phyloP scores from a whole-genome alignment of 1,140 invertebrate species.

The Chrysopa pallens region DNA sequence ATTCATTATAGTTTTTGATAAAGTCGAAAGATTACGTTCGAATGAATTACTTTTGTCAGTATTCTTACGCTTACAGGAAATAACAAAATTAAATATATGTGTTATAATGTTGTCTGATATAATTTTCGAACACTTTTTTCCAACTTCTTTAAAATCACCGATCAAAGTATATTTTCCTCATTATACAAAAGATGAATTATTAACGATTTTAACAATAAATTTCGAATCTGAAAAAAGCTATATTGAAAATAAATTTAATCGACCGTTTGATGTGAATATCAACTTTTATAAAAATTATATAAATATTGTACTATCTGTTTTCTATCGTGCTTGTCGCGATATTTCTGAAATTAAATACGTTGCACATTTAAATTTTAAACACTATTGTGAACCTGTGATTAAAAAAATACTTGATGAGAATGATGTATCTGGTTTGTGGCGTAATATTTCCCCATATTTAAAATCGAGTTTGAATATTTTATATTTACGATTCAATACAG shows the following conservation, averaged over 20 bases:
- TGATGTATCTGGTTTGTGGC: conserved; percentile 54
- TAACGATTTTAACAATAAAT: conserved; percentile 44
- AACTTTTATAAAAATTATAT: conserved; percentile 64
- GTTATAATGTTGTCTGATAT: conserved; percentile 61
- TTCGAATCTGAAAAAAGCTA: conserved; percentile 13
- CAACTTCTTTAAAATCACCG: conserved; percentile 45
- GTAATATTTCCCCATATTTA: conserved; percentile 54
- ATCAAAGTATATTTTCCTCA: conserved; percentile 62
- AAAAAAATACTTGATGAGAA: conserved; percentile 29
- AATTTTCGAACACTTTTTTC: conserved; percentile 59
- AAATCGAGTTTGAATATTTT: conserved; percentile 55
- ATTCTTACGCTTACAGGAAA: conserved; percentile 52
- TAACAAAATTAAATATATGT: conserved; percentile 51
- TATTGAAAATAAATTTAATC: conserved; percentile 12
- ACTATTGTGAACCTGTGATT: conserved; percentile 58
- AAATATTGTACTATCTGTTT: conserved; percentile 61
- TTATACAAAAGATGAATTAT: conserved; percentile 59
- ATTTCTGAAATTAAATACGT: conserved; percentile 60
- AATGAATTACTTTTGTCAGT: conserved; percentile 49
- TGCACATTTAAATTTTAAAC: conserved; percentile 44
- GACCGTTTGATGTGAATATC: conserved; percentile 25
- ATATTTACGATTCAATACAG: conserved; percentile 44
- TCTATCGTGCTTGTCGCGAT: conserved; percentile 63
- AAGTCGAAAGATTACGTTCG: conserved; percentile 55
- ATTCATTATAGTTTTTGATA: conserved; percentile 52